Conservation (phyloP, 2,797 vertebrate genomes). For the Cheirogaleus major region DNA sequence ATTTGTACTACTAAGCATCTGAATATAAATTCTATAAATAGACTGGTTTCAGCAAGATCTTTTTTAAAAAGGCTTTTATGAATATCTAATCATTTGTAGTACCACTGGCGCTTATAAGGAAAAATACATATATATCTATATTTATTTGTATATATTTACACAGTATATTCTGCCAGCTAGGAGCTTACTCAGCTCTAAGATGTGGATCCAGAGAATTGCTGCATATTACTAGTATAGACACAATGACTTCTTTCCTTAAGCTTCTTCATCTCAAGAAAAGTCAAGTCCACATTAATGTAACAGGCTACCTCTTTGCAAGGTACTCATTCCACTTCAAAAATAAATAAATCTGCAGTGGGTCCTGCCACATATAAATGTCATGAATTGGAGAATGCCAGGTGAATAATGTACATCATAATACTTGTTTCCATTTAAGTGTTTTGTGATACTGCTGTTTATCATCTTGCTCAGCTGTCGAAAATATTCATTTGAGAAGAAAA, state of each 20-base stretch:
- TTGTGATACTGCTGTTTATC: constrained; percentile 66
- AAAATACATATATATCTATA: not conserved
- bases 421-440: constrained; percentile 58
- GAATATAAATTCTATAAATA: not conserved
- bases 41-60: not conserved
- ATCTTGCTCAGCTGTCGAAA: constrained; percentile 53
- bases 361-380: constrained; percentile 63
- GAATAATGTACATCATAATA: constrained; percentile 42
- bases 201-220: not conserved
- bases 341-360: constrained; percentile 58
- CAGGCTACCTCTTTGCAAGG: constrained; percentile 31
- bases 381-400: not conserved
- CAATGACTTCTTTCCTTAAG: not conserved
- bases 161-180: not conserved
- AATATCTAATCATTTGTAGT: not conserved
- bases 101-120: not conserved
- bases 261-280: constrained; percentile 26
- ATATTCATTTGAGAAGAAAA: constrained; percentile 71
- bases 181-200: not conserved
- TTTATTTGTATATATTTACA: not conserved
- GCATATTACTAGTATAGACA: not conserved
- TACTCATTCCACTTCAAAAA: constrained; percentile 63
- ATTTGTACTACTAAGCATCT: not conserved
- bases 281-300: not conserved
- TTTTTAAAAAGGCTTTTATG: not conserved